phyloP scores from a whole-genome alignment of 1,140 invertebrate genomes.

The Bombus superbus region DNA sequence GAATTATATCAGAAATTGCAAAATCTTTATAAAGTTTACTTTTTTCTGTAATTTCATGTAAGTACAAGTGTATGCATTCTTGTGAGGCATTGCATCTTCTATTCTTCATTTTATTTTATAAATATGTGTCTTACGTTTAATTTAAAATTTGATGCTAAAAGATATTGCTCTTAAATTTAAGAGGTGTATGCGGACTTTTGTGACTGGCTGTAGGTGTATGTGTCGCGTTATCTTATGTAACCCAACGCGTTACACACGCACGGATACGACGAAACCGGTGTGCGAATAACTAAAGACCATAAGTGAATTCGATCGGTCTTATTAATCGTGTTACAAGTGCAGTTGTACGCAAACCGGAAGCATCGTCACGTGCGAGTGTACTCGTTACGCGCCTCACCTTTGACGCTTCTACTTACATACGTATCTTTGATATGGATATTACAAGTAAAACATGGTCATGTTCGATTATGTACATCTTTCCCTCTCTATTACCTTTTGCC shows the following conservation, averaged over 20 bases:
- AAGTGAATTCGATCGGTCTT: constrained; percentile 31
- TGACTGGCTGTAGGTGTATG: too few species aligned
- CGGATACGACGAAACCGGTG: too few species aligned
- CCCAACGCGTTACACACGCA: not conserved
- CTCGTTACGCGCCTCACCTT: not conserved
- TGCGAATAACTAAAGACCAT: not conserved
- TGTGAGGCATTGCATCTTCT: not conserved
- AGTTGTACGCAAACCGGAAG: constrained; percentile 15
- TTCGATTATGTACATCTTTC: not conserved
- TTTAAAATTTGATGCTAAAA: not conserved
- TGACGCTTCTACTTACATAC: not conserved
- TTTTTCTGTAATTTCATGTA: not conserved
- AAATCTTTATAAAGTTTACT: not conserved
- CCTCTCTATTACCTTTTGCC: not conserved
- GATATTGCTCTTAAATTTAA: not conserved
- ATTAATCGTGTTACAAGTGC: constrained; percentile 39
- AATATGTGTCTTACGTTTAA: not conserved
- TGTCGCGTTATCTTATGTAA: constrained; percentile 30
- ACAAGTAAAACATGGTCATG: not conserved
- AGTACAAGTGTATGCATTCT: not conserved
- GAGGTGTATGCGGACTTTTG: not conserved
- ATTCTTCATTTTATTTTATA: not conserved
- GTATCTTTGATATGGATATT: not conserved
- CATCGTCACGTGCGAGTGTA: constrained; percentile 19
- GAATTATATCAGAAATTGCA: too few species aligned